Percentiles rank a stretch among this genome's conserved stretches.
Evolutionary conservation across 2,113 vertebrate species (phyloP).

Genomic region (Eonycteris spelaea): DNA sequence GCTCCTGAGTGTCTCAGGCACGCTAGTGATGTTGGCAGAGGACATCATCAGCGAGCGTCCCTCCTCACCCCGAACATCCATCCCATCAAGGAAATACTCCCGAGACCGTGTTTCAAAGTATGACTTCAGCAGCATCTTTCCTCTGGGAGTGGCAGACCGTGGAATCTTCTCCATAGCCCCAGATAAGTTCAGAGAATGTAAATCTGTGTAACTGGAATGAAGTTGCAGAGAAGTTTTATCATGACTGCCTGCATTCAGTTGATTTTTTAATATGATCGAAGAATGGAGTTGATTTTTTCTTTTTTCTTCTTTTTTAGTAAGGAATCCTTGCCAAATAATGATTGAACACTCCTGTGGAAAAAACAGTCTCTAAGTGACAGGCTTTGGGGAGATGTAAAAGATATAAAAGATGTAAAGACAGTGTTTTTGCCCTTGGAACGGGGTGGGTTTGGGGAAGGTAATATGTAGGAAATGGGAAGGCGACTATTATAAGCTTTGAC

Average conservation of each 20-base stretch:
- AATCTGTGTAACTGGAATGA: conserved; percentile 14
- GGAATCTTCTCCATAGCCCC: background rate
- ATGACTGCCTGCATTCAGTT: conserved; percentile 19
- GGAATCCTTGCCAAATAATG: background rate
- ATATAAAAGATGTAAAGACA: conserved; percentile 11
- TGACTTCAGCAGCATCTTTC: conserved; percentile 20
- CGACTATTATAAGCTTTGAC: background rate
- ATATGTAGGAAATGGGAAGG: background rate
- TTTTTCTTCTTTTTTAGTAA: background rate
- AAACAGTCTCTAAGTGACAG: background rate
- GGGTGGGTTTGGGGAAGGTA: background rate
- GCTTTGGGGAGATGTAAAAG: background rate
- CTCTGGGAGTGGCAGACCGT: background rate
- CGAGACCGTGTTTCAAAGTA: background rate
- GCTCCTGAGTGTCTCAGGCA: background rate
- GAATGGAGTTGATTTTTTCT: background rate
- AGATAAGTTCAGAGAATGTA: conserved; percentile 17
- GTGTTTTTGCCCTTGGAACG: background rate
- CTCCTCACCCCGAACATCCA: background rate
- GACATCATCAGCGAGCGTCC: background rate
- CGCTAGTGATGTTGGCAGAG: background rate
- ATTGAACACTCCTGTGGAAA: background rate
- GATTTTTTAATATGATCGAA: conserved; percentile 38
- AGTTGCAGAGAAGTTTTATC: background rate
- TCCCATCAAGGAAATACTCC: background rate